These are phyloP conservation scores for Alexandromys oeconomus DNA, from an alignment of 2,797 vertebrate genomes.

Conservation along the genomic window DNA sequence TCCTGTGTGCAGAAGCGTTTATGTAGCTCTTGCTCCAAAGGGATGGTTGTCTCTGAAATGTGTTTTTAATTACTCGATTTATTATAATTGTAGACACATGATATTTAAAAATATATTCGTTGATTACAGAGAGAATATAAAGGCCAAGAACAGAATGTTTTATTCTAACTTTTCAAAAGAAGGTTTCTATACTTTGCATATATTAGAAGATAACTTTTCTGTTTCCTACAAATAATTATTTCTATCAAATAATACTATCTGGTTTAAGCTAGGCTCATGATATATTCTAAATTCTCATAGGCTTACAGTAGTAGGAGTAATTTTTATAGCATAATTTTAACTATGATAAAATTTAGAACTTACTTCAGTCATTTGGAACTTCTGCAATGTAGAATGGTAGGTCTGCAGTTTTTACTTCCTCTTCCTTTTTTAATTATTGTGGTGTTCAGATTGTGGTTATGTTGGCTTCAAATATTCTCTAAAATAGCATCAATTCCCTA, in stretches of 20 bases:
- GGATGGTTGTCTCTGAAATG: background rate
- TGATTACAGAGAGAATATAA: background rate
- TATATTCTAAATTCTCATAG: background rate
- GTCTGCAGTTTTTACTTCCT: background rate
- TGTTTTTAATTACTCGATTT: background rate
- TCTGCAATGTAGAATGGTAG: background rate
- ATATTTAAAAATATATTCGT: background rate
- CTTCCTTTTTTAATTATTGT: background rate
- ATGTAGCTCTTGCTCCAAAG: background rate
- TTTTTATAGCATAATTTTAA: background rate
- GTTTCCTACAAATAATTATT: background rate
- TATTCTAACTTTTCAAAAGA: background rate
- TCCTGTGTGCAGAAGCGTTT: background rate
- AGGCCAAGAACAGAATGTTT: background rate
- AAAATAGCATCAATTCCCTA: background rate
- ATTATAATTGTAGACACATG: background rate
- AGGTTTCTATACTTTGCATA: background rate
- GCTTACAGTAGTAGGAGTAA: background rate
- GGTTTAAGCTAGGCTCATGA: background rate
- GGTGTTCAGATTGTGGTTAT: background rate
- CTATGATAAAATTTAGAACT: background rate
- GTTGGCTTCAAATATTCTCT: background rate
- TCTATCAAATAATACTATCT: background rate
- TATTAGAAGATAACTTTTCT: background rate
- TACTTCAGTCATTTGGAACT: background rate